These are phyloP conservation scores for Xestia c-nigrum DNA, from an alignment of 2,888 invertebrate genomes.

Conservation along the genomic window DNA sequence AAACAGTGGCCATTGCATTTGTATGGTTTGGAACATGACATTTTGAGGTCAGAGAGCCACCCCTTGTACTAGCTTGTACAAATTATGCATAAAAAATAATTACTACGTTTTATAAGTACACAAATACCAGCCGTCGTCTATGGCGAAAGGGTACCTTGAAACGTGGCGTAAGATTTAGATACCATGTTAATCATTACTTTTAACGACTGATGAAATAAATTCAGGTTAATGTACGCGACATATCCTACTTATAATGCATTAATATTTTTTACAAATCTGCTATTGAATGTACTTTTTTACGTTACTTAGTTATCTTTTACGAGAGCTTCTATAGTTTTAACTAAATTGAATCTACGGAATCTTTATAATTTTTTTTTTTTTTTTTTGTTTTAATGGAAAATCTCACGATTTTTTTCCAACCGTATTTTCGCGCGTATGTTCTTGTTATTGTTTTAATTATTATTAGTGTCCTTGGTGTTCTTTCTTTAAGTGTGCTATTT, in stretches of 20 bases:
- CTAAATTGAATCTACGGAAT: constrained; percentile 11
- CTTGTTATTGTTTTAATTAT: constrained; percentile 32
- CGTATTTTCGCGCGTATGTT: background rate
- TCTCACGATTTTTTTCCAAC: background rate
- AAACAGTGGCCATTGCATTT: constrained; percentile 5
- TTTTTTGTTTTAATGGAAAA: constrained; percentile 3
- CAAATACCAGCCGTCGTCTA: constrained; percentile 20
- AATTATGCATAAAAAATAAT: constrained; percentile 3
- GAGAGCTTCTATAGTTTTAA: background rate
- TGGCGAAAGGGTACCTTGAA: constrained; percentile 55
- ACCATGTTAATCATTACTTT: constrained; percentile 25
- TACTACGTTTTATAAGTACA: background rate
- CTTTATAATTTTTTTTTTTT: too few relatives aligned
- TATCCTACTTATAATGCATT: constrained; percentile 12
- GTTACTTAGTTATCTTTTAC: constrained; percentile 3
- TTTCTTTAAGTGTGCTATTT: background rate
- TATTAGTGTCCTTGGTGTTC: background rate
- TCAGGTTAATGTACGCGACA: constrained; percentile 35
- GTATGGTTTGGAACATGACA: background rate
- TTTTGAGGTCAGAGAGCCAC: background rate
- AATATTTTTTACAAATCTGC: constrained; percentile 24
- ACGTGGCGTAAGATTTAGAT: constrained; percentile 43
- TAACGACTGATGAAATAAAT: constrained; percentile 35
- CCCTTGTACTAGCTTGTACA: background rate
- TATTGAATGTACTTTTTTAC: constrained; percentile 3